phyloP scores from a whole-genome alignment of 92 coral and sea anemone species.

The Parazoanthus atlanticus region DNA sequence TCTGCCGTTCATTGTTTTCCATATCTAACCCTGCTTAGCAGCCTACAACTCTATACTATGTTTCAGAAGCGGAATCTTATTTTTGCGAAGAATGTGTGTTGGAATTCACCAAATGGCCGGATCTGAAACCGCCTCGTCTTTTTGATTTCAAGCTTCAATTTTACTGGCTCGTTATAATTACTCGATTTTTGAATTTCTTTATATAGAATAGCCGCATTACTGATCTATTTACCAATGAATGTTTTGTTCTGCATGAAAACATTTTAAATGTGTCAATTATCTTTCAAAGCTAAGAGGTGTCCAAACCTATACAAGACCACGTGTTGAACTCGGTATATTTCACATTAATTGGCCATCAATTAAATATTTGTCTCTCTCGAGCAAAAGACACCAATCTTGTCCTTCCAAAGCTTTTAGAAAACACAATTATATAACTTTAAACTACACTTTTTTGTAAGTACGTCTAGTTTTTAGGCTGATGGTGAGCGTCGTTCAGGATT shows the following conservation, averaged over 20 bases:
- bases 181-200: background rate
- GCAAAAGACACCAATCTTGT: too few relatives aligned
- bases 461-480: too few relatives aligned
- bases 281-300: background rate
- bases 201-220: background rate
- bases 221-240: background rate
- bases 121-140: background rate
- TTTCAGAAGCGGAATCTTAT: background rate
- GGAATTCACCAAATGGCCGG: background rate
- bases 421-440: too few relatives aligned
- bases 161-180: background rate
- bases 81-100: background rate
- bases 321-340: too few relatives aligned
- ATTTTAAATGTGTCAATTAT: background rate
- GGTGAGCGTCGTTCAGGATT: too few relatives aligned
- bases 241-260: background rate
- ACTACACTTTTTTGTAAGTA: too few relatives aligned
- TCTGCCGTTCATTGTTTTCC: slow-evolving; percentile 15
- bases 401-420: too few relatives aligned
- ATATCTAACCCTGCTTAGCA: background rate
- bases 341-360: too few relatives aligned
- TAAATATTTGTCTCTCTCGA: too few relatives aligned
- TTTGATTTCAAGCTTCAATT: background rate
- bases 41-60: background rate
- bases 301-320: background rate